A percentile compares a stretch with the other conserved stretches of the same genome.
phyloP scores from a whole-genome alignment of 2,797 vertebrate genomes.

The Muscicapa comitata region DNA sequence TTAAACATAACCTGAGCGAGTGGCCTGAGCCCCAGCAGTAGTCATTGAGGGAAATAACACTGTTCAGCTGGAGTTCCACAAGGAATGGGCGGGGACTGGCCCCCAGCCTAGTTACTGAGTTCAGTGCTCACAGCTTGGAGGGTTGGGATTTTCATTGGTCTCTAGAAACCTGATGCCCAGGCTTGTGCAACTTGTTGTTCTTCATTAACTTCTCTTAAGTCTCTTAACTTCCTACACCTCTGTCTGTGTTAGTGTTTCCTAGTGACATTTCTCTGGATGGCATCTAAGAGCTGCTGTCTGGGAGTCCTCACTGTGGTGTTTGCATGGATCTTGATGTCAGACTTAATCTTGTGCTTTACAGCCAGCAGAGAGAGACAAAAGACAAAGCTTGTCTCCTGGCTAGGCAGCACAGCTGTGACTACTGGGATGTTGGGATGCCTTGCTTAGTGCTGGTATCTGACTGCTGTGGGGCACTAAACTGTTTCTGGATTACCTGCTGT shows the following conservation, averaged over 20 bases:
- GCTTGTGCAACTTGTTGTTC: background rate
- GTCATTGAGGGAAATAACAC: background rate
- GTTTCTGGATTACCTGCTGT: slow-evolving; percentile 5
- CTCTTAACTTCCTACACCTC: background rate
- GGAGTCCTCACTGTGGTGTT: background rate
- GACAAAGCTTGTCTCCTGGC: background rate
- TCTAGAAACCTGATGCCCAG: background rate
- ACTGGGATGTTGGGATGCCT: background rate
- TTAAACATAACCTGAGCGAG: background rate
- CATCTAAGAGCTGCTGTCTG: background rate
- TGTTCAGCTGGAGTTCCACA: background rate
- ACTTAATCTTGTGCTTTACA: background rate
- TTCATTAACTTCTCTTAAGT: background rate
- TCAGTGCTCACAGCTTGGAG: background rate
- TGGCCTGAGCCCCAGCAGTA: background rate
- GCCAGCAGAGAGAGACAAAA: background rate
- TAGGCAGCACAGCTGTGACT: background rate
- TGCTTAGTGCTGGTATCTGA: background rate
- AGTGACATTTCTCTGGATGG: background rate
- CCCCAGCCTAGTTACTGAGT: background rate
- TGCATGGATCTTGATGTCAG: slow-evolving; percentile 41
- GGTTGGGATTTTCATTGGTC: background rate
- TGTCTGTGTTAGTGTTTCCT: background rate
- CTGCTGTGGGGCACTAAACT: background rate
- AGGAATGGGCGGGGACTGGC: background rate